Conservation (phyloP, 2,113 vertebrate genomes). For the Dipodomys ordii region DNA sequence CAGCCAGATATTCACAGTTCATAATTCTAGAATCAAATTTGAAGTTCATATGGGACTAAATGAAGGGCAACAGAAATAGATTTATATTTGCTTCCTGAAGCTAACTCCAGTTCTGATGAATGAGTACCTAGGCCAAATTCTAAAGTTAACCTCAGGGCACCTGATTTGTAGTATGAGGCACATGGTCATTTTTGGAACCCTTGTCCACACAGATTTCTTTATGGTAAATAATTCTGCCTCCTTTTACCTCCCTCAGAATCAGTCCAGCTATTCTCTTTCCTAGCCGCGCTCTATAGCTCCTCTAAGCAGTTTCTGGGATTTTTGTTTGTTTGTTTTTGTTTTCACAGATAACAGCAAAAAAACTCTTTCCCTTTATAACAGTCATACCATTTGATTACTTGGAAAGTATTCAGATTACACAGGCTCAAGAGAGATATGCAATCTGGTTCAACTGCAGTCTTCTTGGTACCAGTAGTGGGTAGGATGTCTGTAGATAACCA, state of each 20-base stretch:
- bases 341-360: not conserved
- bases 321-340: not conserved
- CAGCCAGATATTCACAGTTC: conserved; percentile 50
- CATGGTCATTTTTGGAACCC: not conserved
- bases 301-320: not conserved
- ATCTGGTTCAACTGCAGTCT: not conserved
- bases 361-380: not conserved
- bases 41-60: conserved; percentile 46
- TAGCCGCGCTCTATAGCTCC: not conserved
- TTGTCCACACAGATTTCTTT: no score
- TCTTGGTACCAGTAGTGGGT: rapidly evolving
- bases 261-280: not conserved
- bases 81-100: conserved; percentile 45
- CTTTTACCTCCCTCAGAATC: not conserved
- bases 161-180: not conserved
- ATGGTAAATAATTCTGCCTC: not conserved
- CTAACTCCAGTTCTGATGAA: conserved; percentile 46
- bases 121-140: not conserved
- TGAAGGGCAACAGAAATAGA: conserved; percentile 50
- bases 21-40: conserved; percentile 45
- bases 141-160: not conserved
- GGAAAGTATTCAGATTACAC: not conserved
- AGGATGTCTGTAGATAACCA: not conserved
- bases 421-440: not conserved
- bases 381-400: not conserved